Conservation (phyloP, 2,113 vertebrate species). For the Ptyas mucosa region DNA sequence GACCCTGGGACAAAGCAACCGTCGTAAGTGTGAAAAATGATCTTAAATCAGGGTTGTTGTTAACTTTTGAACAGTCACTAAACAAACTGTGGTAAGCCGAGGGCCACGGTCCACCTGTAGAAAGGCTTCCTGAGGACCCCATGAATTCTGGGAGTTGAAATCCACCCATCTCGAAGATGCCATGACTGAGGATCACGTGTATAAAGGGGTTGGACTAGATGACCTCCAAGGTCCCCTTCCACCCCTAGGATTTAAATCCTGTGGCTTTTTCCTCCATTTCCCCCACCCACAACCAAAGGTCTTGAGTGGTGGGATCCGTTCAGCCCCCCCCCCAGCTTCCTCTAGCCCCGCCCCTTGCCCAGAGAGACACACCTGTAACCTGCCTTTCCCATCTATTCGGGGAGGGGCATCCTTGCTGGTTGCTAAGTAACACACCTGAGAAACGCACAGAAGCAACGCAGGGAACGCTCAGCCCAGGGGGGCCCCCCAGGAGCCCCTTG, state of each 20-base stretch:
- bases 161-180: too few species aligned
- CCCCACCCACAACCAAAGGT: too few species aligned
- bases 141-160: too few species aligned
- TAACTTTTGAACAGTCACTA: too few species aligned
- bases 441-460: not conserved
- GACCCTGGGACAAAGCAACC: too few species aligned
- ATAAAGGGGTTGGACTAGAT: not conserved
- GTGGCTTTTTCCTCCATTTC: not conserved
- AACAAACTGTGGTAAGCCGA: too few species aligned
- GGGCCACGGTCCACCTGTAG: too few species aligned
- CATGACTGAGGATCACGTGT: too few species aligned
- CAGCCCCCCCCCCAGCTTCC: not conserved
- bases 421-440: not conserved
- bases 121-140: too few species aligned
- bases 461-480: not conserved
- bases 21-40: too few species aligned
- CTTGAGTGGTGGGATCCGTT: not conserved
- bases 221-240: not conserved
- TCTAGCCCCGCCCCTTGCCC: not conserved
- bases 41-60: too few species aligned
- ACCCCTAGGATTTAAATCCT: not conserved
- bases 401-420: not conserved
- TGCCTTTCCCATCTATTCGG: not conserved
- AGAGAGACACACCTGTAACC: not conserved
- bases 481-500: not conserved